Percentiles rank a stretch among this genome's conserved stretches.
These are phyloP conservation scores for Plutomurus gul DNA, from an alignment of 1,140 invertebrate genomes.

Conservation along the genomic window DNA sequence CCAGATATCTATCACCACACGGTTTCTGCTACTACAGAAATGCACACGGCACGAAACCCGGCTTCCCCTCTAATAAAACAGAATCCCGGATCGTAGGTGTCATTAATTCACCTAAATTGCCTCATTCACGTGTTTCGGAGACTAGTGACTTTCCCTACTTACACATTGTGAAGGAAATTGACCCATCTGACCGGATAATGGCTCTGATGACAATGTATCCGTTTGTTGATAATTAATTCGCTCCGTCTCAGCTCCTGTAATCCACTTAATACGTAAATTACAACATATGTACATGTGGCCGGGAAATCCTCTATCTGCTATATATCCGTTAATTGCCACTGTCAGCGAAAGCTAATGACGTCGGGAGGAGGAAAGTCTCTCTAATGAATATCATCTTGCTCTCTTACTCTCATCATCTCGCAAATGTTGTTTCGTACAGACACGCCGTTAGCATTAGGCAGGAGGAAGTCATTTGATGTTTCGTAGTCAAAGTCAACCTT, in stretches of 20 bases:
- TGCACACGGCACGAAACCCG: neutral
- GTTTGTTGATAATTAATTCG: constrained; percentile 17
- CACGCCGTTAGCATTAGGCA: no score
- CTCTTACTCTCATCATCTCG: no score
- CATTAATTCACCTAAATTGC: constrained; percentile 17
- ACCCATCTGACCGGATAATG: constrained; percentile 5
- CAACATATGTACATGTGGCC: no score
- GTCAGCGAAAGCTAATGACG: neutral
- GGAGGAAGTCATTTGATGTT: no score
- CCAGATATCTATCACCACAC: neutral
- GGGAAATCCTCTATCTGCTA: no score
- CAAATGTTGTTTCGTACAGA: no score
- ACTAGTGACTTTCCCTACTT: neutral
- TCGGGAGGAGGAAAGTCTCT: no score
- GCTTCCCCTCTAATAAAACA: neutral
- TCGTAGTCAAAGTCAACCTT: no score
- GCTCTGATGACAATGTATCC: neutral
- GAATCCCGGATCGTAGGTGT: constrained; percentile 26
- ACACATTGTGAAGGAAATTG: neutral
- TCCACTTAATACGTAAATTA: no score
- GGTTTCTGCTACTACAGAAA: neutral
- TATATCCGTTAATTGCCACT: neutral
- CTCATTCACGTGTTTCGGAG: neutral
- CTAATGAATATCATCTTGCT: no score
- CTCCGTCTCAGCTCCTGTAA: no score